These are phyloP conservation scores for Pipistrellus kuhlii DNA, from an alignment of 2,797 vertebrate species.

Conservation along the genomic window DNA sequence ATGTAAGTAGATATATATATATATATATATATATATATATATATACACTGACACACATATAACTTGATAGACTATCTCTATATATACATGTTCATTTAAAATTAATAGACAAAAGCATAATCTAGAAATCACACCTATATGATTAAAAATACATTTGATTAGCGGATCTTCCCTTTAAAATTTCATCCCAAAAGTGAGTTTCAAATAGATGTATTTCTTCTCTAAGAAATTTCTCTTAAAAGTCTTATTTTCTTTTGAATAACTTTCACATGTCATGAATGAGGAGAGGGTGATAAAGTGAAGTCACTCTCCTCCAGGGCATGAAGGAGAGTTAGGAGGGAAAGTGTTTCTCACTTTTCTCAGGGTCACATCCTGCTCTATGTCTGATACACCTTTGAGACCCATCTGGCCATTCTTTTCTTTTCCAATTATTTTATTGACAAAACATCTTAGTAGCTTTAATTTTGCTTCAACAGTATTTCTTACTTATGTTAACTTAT, in stretches of 20 bases:
- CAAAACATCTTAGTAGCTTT: neutral
- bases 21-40: neutral
- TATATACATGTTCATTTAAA: neutral
- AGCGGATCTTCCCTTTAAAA: neutral
- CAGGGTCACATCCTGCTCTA: neutral
- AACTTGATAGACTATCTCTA: neutral
- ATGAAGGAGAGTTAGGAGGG: neutral
- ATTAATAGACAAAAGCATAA: slow-evolving; percentile 7
- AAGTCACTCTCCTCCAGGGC: neutral
- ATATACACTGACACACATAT: neutral
- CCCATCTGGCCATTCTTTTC: neutral
- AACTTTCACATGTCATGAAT: neutral
- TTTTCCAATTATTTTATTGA: slow-evolving; percentile 3
- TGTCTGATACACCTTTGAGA: neutral
- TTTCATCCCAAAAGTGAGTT: neutral
- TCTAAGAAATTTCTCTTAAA: neutral
- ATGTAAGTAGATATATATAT: neutral
- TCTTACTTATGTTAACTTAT: slow-evolving; percentile 35
- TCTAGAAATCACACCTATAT: neutral
- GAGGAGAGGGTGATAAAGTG: neutral
- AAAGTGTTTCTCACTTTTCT: neutral
- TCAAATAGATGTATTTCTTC: neutral
- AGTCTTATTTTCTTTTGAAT: neutral
- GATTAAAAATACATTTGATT: neutral
- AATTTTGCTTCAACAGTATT: slow-evolving; percentile 2